Base-by-base conservation (phyloP, 2,888 invertebrate genomes). In the Brachylomia viminalis region DNA sequence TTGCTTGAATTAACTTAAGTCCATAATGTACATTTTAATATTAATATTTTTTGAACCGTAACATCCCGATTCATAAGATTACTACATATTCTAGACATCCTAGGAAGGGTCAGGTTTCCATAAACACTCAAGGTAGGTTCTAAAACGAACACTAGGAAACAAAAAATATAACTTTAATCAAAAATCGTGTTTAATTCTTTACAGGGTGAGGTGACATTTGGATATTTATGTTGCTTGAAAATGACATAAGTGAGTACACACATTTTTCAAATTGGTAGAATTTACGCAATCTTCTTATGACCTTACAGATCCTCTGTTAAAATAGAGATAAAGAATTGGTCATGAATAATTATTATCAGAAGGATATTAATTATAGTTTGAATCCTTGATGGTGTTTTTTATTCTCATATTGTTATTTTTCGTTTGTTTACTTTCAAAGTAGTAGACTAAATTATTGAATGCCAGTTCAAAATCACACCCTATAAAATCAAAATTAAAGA, bases 91-190 rank as follows among this genome's bases (percentile, higher is more conserved):
- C 76, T 81, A 87, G 30, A 64, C 79, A 86, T 88, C 82, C 71
- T 77, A 75, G 86, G 80, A 77, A 64, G 58, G 77, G 70, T 62
- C 20, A 70, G 68, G 72, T 75, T 83, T 78, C 58, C 86, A 77
- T 72, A 47, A 47, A 90, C 86, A 90, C 88, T 87, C 85, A 87
- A 80, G 85, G 79, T 72, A 69, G 86, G 82, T 82, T 88, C 88
- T 90, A 91, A 85, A 79, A 87, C 79, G 77, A 89, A 83, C 87
- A 88, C 88, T 91, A 90, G 87, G 85, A 89, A 88, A 83, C 79
- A 82, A 75, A 82, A 78, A 66, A 72, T 59, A 74, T 69, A 75
- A 73, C 67, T 80, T 86, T 77, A 42, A 84, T 87, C 89, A 86
- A 89, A 91, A 91, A 88, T 82, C 80, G 80, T 84, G 88, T 86